A percentile compares a stretch with the other conserved stretches of the same genome.
Evolutionary conservation across 2,113 vertebrate genomes (phyloP).

Genomic region (Myxocyprinus asiaticus): DNA sequence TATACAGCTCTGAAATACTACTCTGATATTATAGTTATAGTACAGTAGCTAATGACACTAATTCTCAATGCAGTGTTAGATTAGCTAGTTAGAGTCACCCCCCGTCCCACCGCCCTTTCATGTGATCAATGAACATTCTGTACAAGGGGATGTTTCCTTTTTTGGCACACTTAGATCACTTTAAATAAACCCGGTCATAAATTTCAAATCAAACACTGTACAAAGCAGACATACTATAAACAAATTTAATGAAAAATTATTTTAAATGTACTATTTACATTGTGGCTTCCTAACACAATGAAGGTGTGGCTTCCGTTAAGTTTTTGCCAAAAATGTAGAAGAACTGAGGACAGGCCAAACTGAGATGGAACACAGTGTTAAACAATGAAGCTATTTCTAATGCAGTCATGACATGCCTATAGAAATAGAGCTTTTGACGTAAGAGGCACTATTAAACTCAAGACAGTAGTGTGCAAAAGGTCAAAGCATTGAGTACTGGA

Average conservation of each 20-base stretch:
- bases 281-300: slow-evolving; percentile 24
- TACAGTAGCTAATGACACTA: no score
- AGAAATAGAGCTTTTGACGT: neutral
- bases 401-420: neutral
- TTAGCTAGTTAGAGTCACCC: neutral
- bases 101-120: neutral
- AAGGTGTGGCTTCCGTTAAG: neutral
- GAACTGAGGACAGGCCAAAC: neutral
- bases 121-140: slow-evolving; percentile 16
- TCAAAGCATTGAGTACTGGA: no score
- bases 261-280: slow-evolving; percentile 28
- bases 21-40: no score
- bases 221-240: slow-evolving; percentile 44
- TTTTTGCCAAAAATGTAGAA: neutral
- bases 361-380: neutral
- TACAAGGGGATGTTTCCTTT: neutral
- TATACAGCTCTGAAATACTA: neutral
- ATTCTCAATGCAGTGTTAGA: neutral
- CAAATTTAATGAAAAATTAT: slow-evolving; percentile 21
- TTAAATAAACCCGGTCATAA: slow-evolving; percentile 29
- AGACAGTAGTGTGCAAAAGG: neutral
- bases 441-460: neutral
- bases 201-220: slow-evolving; percentile 12
- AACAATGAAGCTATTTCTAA: neutral
- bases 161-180: slow-evolving; percentile 8